Percentiles rank a stretch among this genome's conserved stretches.
These are phyloP conservation scores for Cervus canadensis DNA, from an alignment of 2,113 vertebrate species.

Conservation along the genomic window DNA sequence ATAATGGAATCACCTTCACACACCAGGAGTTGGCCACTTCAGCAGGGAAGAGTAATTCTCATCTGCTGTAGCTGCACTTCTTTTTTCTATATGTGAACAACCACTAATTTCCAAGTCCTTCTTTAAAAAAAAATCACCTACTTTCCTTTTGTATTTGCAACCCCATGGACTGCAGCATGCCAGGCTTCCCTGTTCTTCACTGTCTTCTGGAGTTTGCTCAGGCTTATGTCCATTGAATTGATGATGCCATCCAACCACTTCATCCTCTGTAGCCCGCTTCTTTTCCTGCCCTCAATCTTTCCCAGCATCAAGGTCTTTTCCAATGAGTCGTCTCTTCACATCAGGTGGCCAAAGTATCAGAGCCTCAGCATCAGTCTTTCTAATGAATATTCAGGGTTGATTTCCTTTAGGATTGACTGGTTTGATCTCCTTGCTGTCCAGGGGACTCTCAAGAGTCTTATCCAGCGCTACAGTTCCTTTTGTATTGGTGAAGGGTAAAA, in stretches of 20 bases:
- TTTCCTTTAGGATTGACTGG: background rate
- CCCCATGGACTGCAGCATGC: background rate
- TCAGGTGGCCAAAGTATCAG: background rate
- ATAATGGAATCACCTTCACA: background rate
- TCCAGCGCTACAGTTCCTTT: background rate
- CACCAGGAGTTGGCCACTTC: background rate
- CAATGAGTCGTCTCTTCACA: background rate
- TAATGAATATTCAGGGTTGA: background rate
- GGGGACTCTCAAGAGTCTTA: background rate
- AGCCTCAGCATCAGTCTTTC: background rate
- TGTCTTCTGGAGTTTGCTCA: background rate
- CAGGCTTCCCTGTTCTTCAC: background rate
- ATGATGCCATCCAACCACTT: background rate
- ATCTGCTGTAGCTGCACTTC: background rate
- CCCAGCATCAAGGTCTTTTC: background rate
- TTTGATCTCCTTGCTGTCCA: background rate
- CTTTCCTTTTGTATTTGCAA: slow-evolving; percentile 8
- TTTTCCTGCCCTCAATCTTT: background rate
- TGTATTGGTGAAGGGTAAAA: slow-evolving; percentile 22
- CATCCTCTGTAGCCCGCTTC: background rate
- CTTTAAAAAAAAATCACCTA: background rate
- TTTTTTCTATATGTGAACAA: background rate
- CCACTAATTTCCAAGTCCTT: background rate
- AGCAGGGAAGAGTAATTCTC: background rate
- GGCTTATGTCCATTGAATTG: background rate